Percentiles rank a stretch among this genome's conserved stretches.
Conservation (phyloP, 2,797 vertebrate genomes). For the Pseudomugil gertrudae region DNA sequence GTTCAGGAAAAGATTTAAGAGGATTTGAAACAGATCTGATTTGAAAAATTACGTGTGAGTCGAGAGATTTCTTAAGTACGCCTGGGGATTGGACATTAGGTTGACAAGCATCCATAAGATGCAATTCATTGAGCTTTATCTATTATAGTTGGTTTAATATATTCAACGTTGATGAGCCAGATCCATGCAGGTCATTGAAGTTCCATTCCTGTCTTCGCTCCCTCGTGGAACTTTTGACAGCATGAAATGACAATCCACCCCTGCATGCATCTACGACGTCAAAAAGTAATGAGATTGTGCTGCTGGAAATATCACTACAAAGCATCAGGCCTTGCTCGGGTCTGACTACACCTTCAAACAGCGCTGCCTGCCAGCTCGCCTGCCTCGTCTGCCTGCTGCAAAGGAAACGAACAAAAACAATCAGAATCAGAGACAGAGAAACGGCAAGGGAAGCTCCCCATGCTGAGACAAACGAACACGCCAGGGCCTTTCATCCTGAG, state of each 20-base stretch:
- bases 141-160: conserved; percentile 70
- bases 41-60: conserved; percentile 42
- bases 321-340: conserved; percentile 74
- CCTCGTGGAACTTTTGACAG: conserved; percentile 77
- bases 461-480: conserved; percentile 75
- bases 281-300: conserved; percentile 83
- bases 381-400: conserved; percentile 71
- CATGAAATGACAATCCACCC: conserved; percentile 81
- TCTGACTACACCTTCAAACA: conserved; percentile 80
- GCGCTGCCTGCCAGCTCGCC: conserved; percentile 74
- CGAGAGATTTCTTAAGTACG: conserved; percentile 35
- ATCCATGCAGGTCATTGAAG: conserved; percentile 78
- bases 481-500: conserved; percentile 79
- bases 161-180: conserved; percentile 76
- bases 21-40: conserved; percentile 49
- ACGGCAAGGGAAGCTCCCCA: conserved; percentile 77
- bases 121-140: conserved; percentile 63
- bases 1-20: conserved; percentile 38
- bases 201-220: conserved; percentile 68
- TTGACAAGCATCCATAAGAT: conserved; percentile 70
- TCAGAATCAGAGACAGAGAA: conserved; percentile 76
- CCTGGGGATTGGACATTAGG: conserved; percentile 67
- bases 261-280: conserved; percentile 76
- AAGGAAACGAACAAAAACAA: conserved; percentile 78
- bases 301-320: conserved; percentile 82